Evolutionary conservation across 2,113 vertebrate species (phyloP), one percentile per base, ranked within the genome.

Genomic region (Trematocara nigrifrons): DNA sequence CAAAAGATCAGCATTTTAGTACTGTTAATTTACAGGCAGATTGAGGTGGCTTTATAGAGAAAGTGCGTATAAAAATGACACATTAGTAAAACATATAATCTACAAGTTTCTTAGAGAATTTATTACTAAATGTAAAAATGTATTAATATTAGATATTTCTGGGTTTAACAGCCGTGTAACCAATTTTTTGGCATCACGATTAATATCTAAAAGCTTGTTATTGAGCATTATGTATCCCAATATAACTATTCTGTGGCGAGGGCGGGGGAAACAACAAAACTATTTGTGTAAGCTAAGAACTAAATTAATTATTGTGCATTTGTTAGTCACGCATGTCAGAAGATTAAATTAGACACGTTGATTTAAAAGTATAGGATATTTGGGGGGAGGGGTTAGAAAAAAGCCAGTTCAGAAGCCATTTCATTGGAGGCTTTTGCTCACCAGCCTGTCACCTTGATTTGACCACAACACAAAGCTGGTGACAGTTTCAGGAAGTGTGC

Each of bases 361-460:
- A 42, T 15, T 40, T 20, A 77, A 53, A 71, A 22, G 15, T 5
- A 15, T 18, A 35, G 31, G 31, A 11, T 52, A 49, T 74, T 76
- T 29, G 31, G 33, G 59, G 31, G 16, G 59, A 35, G 6, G 59
- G 59, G 10, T 35, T 53, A 4, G 42, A 84, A 52, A 26, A 33
- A 5, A 51, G n/a, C 88, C 79, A 84, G 66, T 83, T 87, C 83
- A 59, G 78, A 69, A 89, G 53, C 66, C 82, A 84, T 84, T 83
- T 81, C 83, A 91, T 45, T 88, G 81, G 78, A 85, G 84, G 86
- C 89, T 89, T 76, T 66, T 47, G 89, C 86, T 80, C 86, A 81
- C 82, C 81, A 82, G 89, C 89, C 89, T 88, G 91, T 92, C 91
- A 93, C 84, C 89, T 91, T 92, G 87, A 95, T 87, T 87, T 86